Evolutionary conservation across 2,113 vertebrate species (phyloP).

Genomic region (Puntigrus tetrazona): DNA sequence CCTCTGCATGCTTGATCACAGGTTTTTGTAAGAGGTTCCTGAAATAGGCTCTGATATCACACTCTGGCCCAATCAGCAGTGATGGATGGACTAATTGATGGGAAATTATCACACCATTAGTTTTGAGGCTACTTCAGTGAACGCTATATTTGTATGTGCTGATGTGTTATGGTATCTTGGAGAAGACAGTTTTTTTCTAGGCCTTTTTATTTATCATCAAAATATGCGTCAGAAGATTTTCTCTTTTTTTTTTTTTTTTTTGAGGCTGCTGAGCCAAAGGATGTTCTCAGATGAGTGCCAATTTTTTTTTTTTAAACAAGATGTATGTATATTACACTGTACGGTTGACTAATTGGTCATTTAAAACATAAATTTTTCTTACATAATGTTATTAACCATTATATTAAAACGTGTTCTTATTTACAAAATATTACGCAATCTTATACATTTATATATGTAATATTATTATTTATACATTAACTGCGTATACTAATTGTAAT

Average conservation of each 20-base stretch:
- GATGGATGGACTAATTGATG: conserved; percentile 80
- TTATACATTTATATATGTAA: no score
- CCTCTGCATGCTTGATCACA: conserved; percentile 16
- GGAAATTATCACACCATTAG: conserved; percentile 72
- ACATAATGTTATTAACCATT: no score
- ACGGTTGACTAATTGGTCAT: no score
- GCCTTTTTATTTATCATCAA: background rate
- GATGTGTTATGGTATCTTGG: conserved; percentile 56
- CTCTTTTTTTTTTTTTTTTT: no score
- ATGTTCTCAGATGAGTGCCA: no score
- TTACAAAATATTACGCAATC: no score
- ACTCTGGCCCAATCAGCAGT: conserved; percentile 61
- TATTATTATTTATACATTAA: no score
- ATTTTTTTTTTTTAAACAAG: no score
- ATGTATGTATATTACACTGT: no score
- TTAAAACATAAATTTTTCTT: no score
- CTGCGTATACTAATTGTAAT: background rate
- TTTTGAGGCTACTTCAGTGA: conserved; percentile 67
- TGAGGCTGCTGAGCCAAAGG: no score
- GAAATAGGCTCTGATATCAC: conserved; percentile 47
- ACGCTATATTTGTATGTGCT: conserved; percentile 69
- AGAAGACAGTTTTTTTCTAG: conserved; percentile 33
- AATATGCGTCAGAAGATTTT: background rate
- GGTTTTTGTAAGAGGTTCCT: conserved; percentile 11
- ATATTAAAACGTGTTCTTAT: no score